Conservation (phyloP, 1,140 invertebrate species). For the Drosophila pectinifera region DNA sequence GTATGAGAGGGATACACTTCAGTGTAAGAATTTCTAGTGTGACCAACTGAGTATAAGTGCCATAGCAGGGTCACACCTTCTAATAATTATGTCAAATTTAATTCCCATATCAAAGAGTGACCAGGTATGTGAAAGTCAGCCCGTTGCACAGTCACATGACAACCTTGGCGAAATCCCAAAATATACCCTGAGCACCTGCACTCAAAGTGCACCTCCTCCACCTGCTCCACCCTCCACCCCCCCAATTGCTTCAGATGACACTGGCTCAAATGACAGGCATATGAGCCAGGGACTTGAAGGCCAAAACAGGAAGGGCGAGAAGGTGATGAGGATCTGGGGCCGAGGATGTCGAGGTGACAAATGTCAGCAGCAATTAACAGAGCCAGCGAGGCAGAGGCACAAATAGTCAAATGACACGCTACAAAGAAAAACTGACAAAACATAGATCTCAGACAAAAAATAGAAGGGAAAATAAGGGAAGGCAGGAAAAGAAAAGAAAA, state of each 20-base stretch:
- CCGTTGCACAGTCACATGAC: background rate
- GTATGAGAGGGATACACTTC: no score
- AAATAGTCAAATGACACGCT: conserved; percentile 59
- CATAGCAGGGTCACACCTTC: background rate
- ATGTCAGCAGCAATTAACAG: conserved; percentile 80
- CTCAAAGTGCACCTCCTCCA: conserved; percentile 1
- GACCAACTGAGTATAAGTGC: background rate
- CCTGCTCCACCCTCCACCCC: background rate
- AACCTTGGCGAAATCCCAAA: conserved; percentile 15
- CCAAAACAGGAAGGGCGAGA: conserved; percentile 12
- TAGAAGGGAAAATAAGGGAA: background rate
- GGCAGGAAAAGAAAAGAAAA: no score
- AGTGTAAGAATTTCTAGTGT: background rate
- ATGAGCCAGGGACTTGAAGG: conserved; percentile 6
- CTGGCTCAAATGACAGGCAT: conserved; percentile 2
- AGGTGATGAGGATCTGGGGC: background rate
- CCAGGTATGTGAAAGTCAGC: background rate
- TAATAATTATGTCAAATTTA: background rate
- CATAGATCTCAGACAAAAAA: conserved; percentile 11
- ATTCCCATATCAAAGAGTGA: background rate
- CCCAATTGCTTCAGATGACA: no score
- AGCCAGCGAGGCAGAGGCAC: conserved; percentile 50
- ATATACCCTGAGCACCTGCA: conserved; percentile 6
- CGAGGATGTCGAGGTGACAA: conserved; percentile 32
- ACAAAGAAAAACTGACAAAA: conserved; percentile 72